Base-by-base conservation (phyloP, 1,140 invertebrate genomes). In the Galendromus occidentalis region DNA sequence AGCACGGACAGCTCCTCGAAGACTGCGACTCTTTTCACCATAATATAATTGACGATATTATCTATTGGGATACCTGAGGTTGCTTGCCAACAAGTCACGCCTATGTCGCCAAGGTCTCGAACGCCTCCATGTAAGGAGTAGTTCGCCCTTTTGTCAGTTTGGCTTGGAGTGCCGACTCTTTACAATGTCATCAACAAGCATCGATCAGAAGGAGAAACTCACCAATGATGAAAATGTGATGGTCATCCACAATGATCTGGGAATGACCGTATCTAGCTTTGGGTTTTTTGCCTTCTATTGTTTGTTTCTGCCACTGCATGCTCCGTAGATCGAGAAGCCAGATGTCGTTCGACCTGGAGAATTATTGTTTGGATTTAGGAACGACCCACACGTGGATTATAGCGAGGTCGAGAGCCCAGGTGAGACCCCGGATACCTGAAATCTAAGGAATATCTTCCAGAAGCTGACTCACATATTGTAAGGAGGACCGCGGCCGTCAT, bases 181-280 rank as follows among this genome's bases (percentile, higher is more conserved):
- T 39, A 39, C 33, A 39, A 39, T 6, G 33, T 39, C 33, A 9
- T 6, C 33, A 39, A 39, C 9, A 39, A 39, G 33, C 9, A 39
- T 39, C 4, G 4, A 6, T 39, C 33, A 39, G 33, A 4, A 39
- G 4, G 33, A n/a, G n/a, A n/a, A 5, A 4, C 51, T 59, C 84
- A 66, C 83, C 83, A 77, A 76, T 70, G 41, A 80, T 74, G 47
- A 77, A 68, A 67, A 79, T 71, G 69, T 78, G 74, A 22, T 72
- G 67, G 45, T 74, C 71, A 70, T 79, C 78, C 30, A 80, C 44
- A 0, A 71, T 70, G 30, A 75, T 69, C 75, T 93, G 87, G 20
- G 88, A 91, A 72, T 93, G 90, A 14, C 90, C 89, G 79, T 92
- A 94, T 70, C 92, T 77, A 33, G 86, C 83, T 42, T 81, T 78